phyloP scores from a whole-genome alignment of 1,140 invertebrate genomes.

The Drosophila quadrilineata region DNA sequence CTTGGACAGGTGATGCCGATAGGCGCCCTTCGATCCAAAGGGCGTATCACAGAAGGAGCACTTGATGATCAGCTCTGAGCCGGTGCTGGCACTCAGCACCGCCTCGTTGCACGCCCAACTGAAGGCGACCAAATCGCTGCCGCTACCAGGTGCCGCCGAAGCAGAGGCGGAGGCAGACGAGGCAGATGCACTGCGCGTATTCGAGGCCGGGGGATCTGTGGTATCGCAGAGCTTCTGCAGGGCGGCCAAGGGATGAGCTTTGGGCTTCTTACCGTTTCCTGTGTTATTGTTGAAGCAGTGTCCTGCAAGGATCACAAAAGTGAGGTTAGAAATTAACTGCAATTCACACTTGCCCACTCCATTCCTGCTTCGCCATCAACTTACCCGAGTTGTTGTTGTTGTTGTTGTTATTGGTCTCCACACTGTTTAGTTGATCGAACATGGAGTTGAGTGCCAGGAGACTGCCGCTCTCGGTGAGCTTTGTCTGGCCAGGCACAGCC shows the following conservation, averaged over 20 bases:
- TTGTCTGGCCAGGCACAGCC: slow-evolving; percentile 81
- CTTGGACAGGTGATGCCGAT: slow-evolving; percentile 97
- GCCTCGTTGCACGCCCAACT: slow-evolving; percentile 97
- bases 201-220: slow-evolving; percentile 83
- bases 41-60: slow-evolving; percentile 98
- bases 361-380: background rate
- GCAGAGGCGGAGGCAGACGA: slow-evolving; percentile 65
- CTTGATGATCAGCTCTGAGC: slow-evolving; percentile 92
- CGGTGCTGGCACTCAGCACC: slow-evolving; percentile 86
- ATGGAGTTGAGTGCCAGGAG: slow-evolving; percentile 93
- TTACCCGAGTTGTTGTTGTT: slow-evolving; percentile 64
- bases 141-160: slow-evolving; percentile 67
- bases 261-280: slow-evolving; percentile 82
- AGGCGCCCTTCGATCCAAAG: slow-evolving; percentile 97
- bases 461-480: slow-evolving; percentile 84
- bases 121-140: slow-evolving; percentile 89
- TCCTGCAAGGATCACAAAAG: slow-evolving; percentile 14
- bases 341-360: too few relatives aligned
- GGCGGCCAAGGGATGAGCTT: slow-evolving; percentile 94
- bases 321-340: too few relatives aligned
- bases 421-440: slow-evolving; percentile 87
- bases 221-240: slow-evolving; percentile 95
- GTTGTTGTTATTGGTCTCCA: slow-evolving; percentile 60
- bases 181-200: slow-evolving; percentile 51
- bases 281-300: slow-evolving; percentile 62